Evolutionary conservation across 2,113 vertebrate species (phyloP), one percentile per base, ranked within the genome.

Genomic region (Sitta europaea): DNA sequence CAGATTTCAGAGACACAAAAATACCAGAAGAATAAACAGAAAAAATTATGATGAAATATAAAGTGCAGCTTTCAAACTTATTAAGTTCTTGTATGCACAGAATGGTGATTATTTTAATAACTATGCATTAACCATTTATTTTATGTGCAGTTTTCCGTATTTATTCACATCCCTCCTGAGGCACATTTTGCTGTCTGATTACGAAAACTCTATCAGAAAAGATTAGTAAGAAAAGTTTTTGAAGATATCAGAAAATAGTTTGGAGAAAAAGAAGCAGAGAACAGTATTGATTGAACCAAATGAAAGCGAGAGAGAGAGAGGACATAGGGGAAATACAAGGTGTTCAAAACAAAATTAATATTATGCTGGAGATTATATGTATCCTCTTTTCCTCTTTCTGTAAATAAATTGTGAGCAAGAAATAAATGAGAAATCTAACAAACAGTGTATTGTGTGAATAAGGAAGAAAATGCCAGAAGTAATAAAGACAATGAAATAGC

Each of bases 291-390:
- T 28, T 86, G 48, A 72, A 88, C 20, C 6, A 43, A 67, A 59
- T 25, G 38, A 67, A 59, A 77, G 18, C 62, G 8, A 78, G 12
- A 43, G 40, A 42, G 5, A 66, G n/a, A 54, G 14, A 61, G 5
- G 17, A 72, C 55, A 81, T 17, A 22, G 9, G 38, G 47, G 42
- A 94, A 68, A 79, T 58, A 58, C 51, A 50, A 80, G 31, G 0
- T 15, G 13, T 65, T 91, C 48, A 47, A 68, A 94, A 42, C n/a
- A 92, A 94, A 94, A 93, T 81, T 68, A 91, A 43, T 91, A 61
- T 74, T 78, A 66, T 80, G 36, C 12, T 82, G 36, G 76, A 15
- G 6, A 27, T 66, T 88, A 57, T 82, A 43, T 35, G 27, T 88
- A 71, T n/a, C n/a, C n/a, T n/a, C n/a, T n/a, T n/a, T n/a, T 61